Conservation (phyloP, 2,888 invertebrate species). For the Morpho achilles region DNA sequence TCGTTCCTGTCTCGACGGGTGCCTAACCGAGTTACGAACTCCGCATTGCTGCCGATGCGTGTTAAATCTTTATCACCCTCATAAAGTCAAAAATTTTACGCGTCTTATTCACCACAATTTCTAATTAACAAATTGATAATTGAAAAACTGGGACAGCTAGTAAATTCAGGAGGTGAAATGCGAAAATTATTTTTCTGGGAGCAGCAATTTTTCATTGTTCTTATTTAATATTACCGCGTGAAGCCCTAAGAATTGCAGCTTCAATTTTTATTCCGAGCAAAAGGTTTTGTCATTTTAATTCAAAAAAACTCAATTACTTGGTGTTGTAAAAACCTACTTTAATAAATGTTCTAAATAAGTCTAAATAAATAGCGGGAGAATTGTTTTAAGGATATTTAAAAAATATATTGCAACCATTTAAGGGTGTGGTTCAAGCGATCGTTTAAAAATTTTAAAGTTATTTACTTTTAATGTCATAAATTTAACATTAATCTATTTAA, state of each 20-base stretch:
- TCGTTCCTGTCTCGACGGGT: conserved; percentile 65
- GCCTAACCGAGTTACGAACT: conserved; percentile 63
- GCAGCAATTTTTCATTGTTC: conserved; percentile 38
- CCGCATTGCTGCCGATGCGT: conserved; percentile 67
- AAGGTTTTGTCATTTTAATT: conserved; percentile 1
- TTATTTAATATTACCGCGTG: conserved; percentile 8
- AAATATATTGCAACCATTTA: too few relatives aligned
- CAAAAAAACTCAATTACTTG: conserved; percentile 10
- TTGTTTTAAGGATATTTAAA: neutral
- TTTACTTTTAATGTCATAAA: too few relatives aligned
- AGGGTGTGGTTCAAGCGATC: too few relatives aligned
- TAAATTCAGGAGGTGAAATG: conserved; percentile 36
- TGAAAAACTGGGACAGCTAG: conserved; percentile 54
- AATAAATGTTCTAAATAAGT: conserved; percentile 5
- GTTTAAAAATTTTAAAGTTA: too few relatives aligned
- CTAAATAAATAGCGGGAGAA: conserved; percentile 5
- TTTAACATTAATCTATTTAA: too few relatives aligned
- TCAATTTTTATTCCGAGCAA: conserved; percentile 3
- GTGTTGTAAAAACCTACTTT: conserved; percentile 1
- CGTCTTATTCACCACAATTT: conserved; percentile 43
- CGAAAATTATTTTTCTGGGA: conserved; percentile 22
- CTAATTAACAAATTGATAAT: conserved; percentile 71
- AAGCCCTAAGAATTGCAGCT: conserved; percentile 7
- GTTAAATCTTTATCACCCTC: conserved; percentile 64
- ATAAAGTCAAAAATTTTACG: conserved; percentile 52